These are phyloP conservation scores for Aphelinus atriplicis DNA, from an alignment of 1,140 invertebrate species.

Conservation along the genomic window DNA sequence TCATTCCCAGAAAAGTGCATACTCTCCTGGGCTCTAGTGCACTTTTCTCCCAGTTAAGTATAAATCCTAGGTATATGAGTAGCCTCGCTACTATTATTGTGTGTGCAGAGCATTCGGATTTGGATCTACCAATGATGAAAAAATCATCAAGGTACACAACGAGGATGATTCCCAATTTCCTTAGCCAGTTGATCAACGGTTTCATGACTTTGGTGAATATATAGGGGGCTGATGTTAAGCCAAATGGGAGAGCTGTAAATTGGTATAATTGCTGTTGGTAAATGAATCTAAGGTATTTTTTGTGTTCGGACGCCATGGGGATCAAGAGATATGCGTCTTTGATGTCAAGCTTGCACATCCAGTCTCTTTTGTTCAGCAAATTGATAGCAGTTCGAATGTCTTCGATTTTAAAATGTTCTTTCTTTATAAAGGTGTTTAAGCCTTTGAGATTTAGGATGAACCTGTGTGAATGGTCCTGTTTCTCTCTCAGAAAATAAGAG, in stretches of 20 bases:
- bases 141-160: constrained; percentile 34
- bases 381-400: constrained; percentile 18
- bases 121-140: constrained; percentile 2
- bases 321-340: constrained; percentile 35
- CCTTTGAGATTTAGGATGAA: constrained; percentile 18
- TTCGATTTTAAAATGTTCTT: constrained; percentile 20
- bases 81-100: neutral
- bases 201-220: constrained; percentile 38
- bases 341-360: constrained; percentile 17
- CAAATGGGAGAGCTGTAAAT: constrained; percentile 31
- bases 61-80: constrained; percentile 2
- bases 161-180: constrained; percentile 7
- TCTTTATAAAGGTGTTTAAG: constrained; percentile 12
- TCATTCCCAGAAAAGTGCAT: constrained; percentile 10
- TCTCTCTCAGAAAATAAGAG: constrained; percentile 41
- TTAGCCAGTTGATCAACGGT: constrained; percentile 10
- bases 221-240: constrained; percentile 28
- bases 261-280: constrained; percentile 21
- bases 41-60: neutral
- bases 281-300: constrained; percentile 33
- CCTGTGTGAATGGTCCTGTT: constrained; percentile 39
- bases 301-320: neutral
- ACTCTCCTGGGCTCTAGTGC: neutral
- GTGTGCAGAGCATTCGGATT: neutral
- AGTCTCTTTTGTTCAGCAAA: neutral